Evolutionary conservation across 2,113 vertebrate genomes (phyloP).

Genomic region (Australoheros scitulus): DNA sequence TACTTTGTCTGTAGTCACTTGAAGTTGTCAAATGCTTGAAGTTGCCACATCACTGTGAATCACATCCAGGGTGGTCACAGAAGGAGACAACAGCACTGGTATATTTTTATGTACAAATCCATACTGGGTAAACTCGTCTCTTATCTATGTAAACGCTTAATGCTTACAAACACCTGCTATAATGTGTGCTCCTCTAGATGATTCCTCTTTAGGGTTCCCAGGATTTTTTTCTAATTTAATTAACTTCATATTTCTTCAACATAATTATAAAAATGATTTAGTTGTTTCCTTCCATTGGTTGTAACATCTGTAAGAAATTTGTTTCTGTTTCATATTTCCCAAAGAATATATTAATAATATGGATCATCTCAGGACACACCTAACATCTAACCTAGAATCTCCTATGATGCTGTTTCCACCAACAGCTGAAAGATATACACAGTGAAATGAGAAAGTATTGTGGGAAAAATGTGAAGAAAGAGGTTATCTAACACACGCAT

Average conservation of each 20-base stretch:
- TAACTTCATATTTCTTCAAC: not conserved
- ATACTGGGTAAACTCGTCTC: not conserved
- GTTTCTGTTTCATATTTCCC: not conserved
- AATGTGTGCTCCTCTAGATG: not conserved
- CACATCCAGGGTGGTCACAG: too few species aligned
- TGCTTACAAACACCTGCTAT: not conserved
- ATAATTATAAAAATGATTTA: not conserved
- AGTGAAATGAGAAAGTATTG: not conserved
- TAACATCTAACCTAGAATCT: not conserved
- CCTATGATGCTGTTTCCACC: not conserved
- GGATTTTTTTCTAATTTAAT: not conserved
- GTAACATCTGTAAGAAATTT: not conserved
- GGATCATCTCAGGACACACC: not conserved
- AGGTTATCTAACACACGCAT: not conserved
- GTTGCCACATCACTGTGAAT: not conserved
- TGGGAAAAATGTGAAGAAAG: constrained; percentile 29
- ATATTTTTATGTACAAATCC: not conserved
- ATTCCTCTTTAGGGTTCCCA: not conserved
- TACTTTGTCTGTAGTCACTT: not conserved
- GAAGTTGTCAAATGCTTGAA: not conserved
- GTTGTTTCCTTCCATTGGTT: not conserved
- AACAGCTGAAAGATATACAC: constrained; percentile 27
- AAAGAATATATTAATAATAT: not conserved
- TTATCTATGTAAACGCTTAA: not conserved
- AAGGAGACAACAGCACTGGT: too few species aligned